Base-by-base conservation (phyloP, 2,888 invertebrate genomes). In the Cephus runcator region DNA sequence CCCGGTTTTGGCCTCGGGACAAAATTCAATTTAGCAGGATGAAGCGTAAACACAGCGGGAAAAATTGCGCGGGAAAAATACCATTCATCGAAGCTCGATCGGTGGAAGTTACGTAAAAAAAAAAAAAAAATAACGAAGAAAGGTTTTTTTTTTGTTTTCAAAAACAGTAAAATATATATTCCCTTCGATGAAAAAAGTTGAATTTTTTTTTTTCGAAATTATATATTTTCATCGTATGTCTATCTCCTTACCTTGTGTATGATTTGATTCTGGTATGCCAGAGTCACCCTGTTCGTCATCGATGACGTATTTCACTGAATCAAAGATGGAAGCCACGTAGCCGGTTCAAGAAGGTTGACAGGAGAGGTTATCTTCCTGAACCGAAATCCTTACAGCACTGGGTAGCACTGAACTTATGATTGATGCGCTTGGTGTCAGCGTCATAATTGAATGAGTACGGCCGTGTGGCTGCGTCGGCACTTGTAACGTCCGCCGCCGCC, bases 381-480 rank as follows among this genome's bases (percentile, higher is more conserved):
- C 56, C 31, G 71, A 71, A 71, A 34, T 71, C 31, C 34, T 34
- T 71, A 4, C 31, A 1, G 31, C 80, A 56, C 56, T 56, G 56
- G 56, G 77, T 68, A 80, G 56, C 74, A 76, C 76, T 76, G 73
- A 78, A 74, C 73, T 73, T 78, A 90, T 89, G 90, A 90, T 90
- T 88, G 89, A 90, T 90, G 89, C 83, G 87, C 83, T 82, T 81
- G 87, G 86, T 89, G 90, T 90, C 90, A 89, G 90, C 86, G 85
- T 88, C 88, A 89, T 91, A 91, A 91, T 90, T 90, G 90, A 91
- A 91, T 90, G 90, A 89, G 88, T 88, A 84, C 56, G 56, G 56
- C 82, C 83, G 83, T 78, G 76, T 81, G 79, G 80, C 81, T 85
- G 83, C 86, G 87, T 87, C 87, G 87, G 85, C 87, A 80, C 80